phyloP scores from a whole-genome alignment of 2,888 invertebrate genomes.

The Sepiola atlantica region DNA sequence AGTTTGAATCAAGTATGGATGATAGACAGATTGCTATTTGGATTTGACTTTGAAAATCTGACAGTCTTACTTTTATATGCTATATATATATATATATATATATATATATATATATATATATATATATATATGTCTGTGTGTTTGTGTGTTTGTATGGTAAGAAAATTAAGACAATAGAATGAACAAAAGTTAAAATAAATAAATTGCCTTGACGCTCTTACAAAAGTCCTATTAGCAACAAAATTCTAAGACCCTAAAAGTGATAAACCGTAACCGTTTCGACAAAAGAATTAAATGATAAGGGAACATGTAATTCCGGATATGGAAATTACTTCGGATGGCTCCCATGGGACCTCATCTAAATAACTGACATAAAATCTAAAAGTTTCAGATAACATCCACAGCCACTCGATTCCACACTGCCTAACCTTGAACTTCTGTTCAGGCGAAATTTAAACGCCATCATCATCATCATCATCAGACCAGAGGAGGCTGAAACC shows the following conservation, averaged over 20 bases:
- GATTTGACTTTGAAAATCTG: no score
- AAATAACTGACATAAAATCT: not conserved
- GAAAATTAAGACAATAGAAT: no score
- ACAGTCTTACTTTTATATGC: no score
- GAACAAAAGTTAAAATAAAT: no score
- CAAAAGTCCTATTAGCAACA: not conserved
- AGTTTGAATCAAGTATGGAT: no score
- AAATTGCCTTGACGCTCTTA: no score
- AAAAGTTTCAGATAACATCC: not conserved
- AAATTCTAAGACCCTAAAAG: not conserved
- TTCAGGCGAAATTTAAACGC: not conserved
- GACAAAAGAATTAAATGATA: not conserved
- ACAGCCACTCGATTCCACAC: not conserved
- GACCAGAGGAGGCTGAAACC: no score
- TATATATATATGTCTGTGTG: no score
- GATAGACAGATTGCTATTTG: no score
- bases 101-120: no score
- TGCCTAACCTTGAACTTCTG: not conserved
- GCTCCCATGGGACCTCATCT: not conserved
- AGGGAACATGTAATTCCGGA: not conserved
- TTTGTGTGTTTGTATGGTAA: no score
- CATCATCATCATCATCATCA: not conserved
- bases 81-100: no score
- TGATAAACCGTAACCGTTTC: not conserved
- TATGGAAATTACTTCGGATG: not conserved